A percentile compares a stretch with the other conserved stretches of the same genome.
These are phyloP conservation scores for Vireo griseus DNA, from an alignment of 2,797 vertebrate species.

Conservation along the genomic window DNA sequence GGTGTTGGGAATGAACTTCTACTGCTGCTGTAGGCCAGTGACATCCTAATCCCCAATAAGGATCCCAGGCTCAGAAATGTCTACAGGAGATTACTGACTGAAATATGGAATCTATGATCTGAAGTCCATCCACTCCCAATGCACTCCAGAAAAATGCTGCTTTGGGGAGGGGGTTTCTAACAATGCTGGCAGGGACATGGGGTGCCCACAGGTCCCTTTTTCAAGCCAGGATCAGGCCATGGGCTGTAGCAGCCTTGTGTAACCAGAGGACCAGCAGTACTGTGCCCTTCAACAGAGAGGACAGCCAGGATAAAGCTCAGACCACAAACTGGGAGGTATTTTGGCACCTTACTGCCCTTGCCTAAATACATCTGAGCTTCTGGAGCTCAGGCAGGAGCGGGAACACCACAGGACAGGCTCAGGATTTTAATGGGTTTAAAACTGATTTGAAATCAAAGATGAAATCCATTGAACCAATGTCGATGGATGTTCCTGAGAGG, in stretches of 20 bases:
- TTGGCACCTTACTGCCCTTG: not conserved
- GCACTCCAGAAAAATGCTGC: not conserved
- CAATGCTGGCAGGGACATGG: rapidly evolving
- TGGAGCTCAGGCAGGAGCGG: not conserved
- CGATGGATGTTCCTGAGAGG: not conserved
- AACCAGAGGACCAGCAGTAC: not conserved
- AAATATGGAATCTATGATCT: not conserved
- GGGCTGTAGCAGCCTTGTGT: not conserved
- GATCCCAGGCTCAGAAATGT: not conserved
- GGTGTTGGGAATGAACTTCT: not conserved
- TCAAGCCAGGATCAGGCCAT: rapidly evolving
- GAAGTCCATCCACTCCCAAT: rapidly evolving
- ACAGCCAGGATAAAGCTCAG: not conserved
- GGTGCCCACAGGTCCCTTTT: not conserved
- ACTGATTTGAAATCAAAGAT: conserved; percentile 42
- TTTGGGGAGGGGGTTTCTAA: not conserved
- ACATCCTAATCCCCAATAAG: rapidly evolving
- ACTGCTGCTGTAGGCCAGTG: not conserved
- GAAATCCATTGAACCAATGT: not conserved
- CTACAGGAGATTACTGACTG: not conserved
- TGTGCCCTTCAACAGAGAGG: not conserved
- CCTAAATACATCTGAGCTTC: not conserved
- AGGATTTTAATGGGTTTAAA: conserved; percentile 5
- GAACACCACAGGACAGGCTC: not conserved
- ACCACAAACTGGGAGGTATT: not conserved